These are phyloP conservation scores for Morone saxatilis DNA, from an alignment of 2,113 vertebrate species.

Conservation along the genomic window DNA sequence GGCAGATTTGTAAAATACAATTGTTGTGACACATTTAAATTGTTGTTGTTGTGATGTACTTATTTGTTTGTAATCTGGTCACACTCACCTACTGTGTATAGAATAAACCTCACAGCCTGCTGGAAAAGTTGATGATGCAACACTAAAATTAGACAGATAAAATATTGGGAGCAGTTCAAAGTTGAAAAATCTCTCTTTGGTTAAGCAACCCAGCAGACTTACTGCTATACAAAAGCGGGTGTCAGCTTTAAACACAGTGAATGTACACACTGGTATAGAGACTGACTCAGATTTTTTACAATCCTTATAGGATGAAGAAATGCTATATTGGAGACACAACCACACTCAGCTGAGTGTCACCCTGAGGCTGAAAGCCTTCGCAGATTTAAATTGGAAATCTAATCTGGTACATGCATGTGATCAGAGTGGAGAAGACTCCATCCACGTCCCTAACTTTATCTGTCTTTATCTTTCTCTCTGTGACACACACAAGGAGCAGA, in stretches of 20 bases:
- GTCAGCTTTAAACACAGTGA: not conserved
- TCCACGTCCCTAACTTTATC: conserved; percentile 14
- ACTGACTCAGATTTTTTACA: conserved; percentile 1
- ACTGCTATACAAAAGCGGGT: not conserved
- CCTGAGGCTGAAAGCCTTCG: conserved; percentile 4
- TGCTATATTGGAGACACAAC: conserved; percentile 7
- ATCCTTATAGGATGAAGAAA: conserved; percentile 33
- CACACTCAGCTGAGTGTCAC: conserved; percentile 17
- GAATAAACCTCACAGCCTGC: not conserved
- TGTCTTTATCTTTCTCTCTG: conserved; percentile 7
- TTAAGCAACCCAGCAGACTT: not conserved
- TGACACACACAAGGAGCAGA: conserved; percentile 20
- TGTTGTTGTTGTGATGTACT: not conserved
- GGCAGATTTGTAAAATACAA: not conserved
- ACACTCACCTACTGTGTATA: not conserved
- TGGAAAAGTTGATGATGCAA: not conserved
- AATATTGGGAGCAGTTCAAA: not conserved
- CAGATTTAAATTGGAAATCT: conserved; percentile 52
- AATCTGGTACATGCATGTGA: conserved; percentile 23
- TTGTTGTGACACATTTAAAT: not conserved
- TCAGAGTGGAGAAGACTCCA: conserved; percentile 17
- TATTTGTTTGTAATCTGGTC: not conserved
- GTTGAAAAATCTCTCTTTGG: not conserved
- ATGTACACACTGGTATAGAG: not conserved
- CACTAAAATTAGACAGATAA: not conserved